phyloP scores from a whole-genome alignment of 2,888 invertebrate genomes.

The Trichogramma dendrolimi region DNA sequence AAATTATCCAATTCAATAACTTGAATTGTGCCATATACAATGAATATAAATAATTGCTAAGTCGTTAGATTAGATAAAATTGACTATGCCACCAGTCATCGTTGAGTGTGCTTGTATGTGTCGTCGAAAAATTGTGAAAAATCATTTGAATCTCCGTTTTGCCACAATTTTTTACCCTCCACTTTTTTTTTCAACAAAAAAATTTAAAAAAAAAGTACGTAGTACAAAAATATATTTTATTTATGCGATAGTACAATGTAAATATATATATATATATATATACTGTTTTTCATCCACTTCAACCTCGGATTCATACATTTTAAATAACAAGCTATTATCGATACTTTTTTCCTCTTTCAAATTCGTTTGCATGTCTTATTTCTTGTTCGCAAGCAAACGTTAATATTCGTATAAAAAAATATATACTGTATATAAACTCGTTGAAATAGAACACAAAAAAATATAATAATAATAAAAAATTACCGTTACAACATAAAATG shows the following conservation, averaged over 20 bases:
- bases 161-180: too few relatives aligned
- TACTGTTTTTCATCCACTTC: slow-evolving; percentile 29
- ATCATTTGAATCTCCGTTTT: too few relatives aligned
- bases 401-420: slow-evolving; percentile 20
- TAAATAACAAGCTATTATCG: background rate
- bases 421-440: background rate
- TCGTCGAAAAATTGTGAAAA: too few relatives aligned
- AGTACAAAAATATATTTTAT: slow-evolving; percentile 38
- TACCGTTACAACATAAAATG: slow-evolving; percentile 15
- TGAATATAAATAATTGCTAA: background rate
- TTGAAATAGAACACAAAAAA: background rate
- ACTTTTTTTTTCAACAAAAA: background rate
- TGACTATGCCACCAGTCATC: too few relatives aligned
- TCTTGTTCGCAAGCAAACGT: slow-evolving; percentile 29
- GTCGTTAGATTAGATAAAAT: too few relatives aligned
- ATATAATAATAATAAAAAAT: slow-evolving; percentile 13
- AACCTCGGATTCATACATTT: slow-evolving; percentile 24
- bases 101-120: too few relatives aligned
- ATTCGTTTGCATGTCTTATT: slow-evolving; percentile 14
- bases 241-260: background rate
- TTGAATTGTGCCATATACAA: background rate
- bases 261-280: slow-evolving; percentile 16
- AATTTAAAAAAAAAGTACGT: slow-evolving; percentile 3
- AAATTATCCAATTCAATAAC: background rate
- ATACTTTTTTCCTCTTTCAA: slow-evolving; percentile 16